Evolutionary conservation across 2,888 invertebrate genomes (phyloP).

Genomic region (Drosophila eohydei): DNA sequence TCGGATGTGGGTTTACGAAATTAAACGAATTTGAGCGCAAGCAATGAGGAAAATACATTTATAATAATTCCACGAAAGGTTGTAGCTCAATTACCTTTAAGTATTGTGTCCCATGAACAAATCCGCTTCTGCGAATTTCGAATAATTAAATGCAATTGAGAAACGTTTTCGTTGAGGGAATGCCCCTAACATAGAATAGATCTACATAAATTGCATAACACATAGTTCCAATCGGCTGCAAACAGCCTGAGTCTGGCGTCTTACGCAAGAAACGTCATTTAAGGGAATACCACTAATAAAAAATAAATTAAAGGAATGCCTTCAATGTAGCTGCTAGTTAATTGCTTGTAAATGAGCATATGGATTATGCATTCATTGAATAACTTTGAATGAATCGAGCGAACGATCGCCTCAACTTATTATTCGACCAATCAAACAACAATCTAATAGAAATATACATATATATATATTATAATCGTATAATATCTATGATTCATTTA

Average conservation of each 20-base stretch:
- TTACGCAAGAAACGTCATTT: not conserved
- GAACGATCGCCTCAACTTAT: not conserved
- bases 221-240: not conserved
- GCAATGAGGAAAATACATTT: slow-evolving; percentile 3
- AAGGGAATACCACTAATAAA: not conserved
- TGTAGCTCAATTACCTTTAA: slow-evolving; percentile 29
- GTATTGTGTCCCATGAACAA: not conserved
- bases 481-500: slow-evolving; percentile 33
- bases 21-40: slow-evolving; percentile 8
- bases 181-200: slow-evolving; percentile 1
- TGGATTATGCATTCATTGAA: slow-evolving; percentile 7
- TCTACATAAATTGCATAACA: not conserved
- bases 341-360: not conserved
- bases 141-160: slow-evolving; percentile 16
- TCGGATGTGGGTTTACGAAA: slow-evolving; percentile 20
- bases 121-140: slow-evolving; percentile 2
- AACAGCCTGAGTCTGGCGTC: not conserved
- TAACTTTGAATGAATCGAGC: not conserved
- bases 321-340: not conserved
- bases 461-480: not conserved
- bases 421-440: slow-evolving; percentile 1
- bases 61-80: slow-evolving; percentile 26
- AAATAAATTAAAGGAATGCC: slow-evolving; percentile 5
- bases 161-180: not conserved
- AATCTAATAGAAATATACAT: not conserved